Conservation (phyloP, 2,113 vertebrate species). For the Thermophis baileyi region DNA sequence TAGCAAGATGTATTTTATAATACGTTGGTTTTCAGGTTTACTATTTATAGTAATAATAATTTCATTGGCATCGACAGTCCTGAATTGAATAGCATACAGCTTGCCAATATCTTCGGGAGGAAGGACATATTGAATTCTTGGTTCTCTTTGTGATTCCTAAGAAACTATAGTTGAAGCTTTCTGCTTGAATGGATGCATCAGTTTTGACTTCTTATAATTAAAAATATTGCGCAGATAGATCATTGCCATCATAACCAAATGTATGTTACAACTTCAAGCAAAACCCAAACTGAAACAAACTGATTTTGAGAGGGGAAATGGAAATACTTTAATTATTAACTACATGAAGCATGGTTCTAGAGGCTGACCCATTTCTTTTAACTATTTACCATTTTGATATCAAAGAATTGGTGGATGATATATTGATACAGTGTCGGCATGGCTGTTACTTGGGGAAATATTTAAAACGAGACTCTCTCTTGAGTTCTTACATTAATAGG, state of each 20-base stretch:
- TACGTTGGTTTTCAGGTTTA: not conserved
- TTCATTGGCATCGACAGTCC: not conserved
- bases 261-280: not conserved
- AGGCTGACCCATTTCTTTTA: not conserved
- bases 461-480: not conserved
- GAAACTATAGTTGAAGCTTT: not conserved
- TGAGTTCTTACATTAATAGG: not conserved
- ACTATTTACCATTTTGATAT: not conserved
- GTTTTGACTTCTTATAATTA: not conserved
- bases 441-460: not conserved
- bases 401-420: not conserved
- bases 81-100: not conserved
- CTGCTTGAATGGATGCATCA: not conserved
- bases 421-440: not conserved
- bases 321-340: not conserved
- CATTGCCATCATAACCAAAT: fast-evolving
- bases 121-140: not conserved
- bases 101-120: too few relatives aligned
- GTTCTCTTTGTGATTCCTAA: not conserved
- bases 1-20: not conserved
- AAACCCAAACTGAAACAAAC: not conserved
- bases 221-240: not conserved
- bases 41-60: not conserved
- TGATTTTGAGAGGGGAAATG: constrained; percentile 6
- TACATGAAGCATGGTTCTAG: not conserved